Evolutionary conservation across 2,797 vertebrate genomes (phyloP), one percentile per base, ranked within the genome.

Genomic region (Anas georgica): DNA sequence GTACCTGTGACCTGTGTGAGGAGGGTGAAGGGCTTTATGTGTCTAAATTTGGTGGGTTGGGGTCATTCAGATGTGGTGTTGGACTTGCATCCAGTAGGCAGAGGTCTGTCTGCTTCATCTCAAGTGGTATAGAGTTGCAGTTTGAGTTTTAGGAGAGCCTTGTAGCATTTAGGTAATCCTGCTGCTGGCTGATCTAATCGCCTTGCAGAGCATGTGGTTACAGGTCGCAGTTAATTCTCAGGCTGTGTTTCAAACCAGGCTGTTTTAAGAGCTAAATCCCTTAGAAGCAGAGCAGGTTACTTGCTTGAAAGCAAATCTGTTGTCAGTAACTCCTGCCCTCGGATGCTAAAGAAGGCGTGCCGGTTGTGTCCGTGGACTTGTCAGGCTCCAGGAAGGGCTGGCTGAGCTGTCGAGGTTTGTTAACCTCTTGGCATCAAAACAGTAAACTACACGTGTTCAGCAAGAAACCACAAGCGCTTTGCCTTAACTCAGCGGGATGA

Each of bases 21-120:
- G 46, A 41, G 15, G 23, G 18, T 23, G 31, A 26, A 25, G 25
- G 17, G 31, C 1, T 69, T 35, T 48, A 3, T 3, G 0, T 16
- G 33, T 14, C 4, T 63, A 17, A 31, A 23, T 18, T 33, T 13
- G 23, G 3, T 16, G 62, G 22, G 16, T 4, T 2, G 41, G 31
- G 21, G 13, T 15, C 3, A 1, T 37, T 58, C 35, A 45, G 25
- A 11, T 14, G 2, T 0, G 3, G n/a, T 9, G 8, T 5, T 2
- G 5, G 37, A 3, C 58, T 54, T 50, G 17, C 31, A 28, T 72
- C 26, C 8, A 28, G 9, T 31, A 15, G 10, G 0, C 2, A 46
- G 45, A 63, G n/a, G 7, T 81, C 45, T 54, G 35, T 41, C 29
- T 60, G n/a, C 76, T 87, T n/a, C 18, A 45, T 37, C 43, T 35